Evolutionary conservation across 92 coral and sea anemone species (phyloP).

Genomic region (Diadumene lineata): DNA sequence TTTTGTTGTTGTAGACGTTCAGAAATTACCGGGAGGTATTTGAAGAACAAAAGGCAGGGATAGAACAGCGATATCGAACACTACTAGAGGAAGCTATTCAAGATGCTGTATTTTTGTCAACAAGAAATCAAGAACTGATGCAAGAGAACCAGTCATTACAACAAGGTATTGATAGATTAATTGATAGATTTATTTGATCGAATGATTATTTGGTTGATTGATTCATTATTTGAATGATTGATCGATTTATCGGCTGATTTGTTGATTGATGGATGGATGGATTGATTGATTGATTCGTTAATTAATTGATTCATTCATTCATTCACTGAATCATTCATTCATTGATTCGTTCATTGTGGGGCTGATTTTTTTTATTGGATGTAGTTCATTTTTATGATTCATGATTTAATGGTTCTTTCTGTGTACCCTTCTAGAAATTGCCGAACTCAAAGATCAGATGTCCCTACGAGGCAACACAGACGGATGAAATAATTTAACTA

Average conservation of each 20-base stretch:
- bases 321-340: background rate
- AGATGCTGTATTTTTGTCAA: conserved; percentile 94
- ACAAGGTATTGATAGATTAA: conserved; percentile 63
- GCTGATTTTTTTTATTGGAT: background rate
- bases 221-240: background rate
- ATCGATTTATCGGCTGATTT: background rate
- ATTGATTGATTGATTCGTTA: background rate
- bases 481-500: no score
- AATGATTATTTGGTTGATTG: background rate
- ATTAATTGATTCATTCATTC: background rate
- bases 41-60: conserved; percentile 96
- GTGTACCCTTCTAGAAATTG: conserved; percentile 69
- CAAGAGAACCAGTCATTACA: conserved; percentile 87
- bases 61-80: conserved; percentile 94
- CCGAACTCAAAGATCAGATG: conserved; percentile 91
- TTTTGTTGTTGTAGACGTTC: conserved; percentile 65
- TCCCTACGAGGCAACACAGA: conserved; percentile 70
- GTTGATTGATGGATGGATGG: background rate
- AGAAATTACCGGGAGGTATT: conserved; percentile 98
- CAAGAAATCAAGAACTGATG: conserved; percentile 93
- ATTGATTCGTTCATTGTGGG: background rate
- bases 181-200: background rate
- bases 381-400: background rate
- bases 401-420: background rate
- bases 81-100: conserved; percentile 97